These are phyloP conservation scores for Pollachius pollachius DNA, from an alignment of 2,113 vertebrate genomes.

Conservation along the genomic window DNA sequence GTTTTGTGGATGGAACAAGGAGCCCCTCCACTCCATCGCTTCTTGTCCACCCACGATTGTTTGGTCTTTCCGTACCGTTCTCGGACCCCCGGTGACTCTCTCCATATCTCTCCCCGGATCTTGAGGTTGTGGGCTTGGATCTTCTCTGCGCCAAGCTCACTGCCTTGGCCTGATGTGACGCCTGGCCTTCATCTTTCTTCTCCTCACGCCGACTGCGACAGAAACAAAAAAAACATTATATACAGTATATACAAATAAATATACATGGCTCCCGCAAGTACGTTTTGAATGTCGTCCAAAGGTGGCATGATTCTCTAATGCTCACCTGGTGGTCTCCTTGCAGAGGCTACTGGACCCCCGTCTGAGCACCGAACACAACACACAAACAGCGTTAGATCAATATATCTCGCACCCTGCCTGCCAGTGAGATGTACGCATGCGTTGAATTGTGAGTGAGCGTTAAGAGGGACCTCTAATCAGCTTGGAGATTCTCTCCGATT, in stretches of 20 bases:
- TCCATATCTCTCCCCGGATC: no score
- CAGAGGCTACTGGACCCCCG: background rate
- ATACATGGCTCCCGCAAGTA: background rate
- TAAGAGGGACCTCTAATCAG: slow-evolving; percentile 67
- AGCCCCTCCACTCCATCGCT: no score
- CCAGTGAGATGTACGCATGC: background rate
- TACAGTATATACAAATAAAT: no score
- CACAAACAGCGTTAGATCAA: background rate
- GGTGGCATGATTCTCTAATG: background rate
- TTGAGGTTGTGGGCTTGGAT: no score
- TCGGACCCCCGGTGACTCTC: no score
- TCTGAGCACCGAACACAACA: background rate
- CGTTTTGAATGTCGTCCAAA: background rate
- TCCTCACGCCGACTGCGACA: slow-evolving; percentile 50
- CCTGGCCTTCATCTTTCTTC: slow-evolving; percentile 45
- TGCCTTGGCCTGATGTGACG: slow-evolving; percentile 54
- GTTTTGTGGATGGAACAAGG: no score
- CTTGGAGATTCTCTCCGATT: slow-evolving; percentile 69
- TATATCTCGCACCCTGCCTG: background rate
- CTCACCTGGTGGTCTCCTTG: background rate
- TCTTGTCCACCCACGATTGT: no score
- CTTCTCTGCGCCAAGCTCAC: slow-evolving; percentile 20
- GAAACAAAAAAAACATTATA: background rate
- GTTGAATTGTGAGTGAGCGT: background rate
- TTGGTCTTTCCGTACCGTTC: no score